Evolutionary conservation across 1,140 invertebrate species (phyloP), one percentile per base, ranked within the genome.

Genomic region (Dreissena polymorpha): DNA sequence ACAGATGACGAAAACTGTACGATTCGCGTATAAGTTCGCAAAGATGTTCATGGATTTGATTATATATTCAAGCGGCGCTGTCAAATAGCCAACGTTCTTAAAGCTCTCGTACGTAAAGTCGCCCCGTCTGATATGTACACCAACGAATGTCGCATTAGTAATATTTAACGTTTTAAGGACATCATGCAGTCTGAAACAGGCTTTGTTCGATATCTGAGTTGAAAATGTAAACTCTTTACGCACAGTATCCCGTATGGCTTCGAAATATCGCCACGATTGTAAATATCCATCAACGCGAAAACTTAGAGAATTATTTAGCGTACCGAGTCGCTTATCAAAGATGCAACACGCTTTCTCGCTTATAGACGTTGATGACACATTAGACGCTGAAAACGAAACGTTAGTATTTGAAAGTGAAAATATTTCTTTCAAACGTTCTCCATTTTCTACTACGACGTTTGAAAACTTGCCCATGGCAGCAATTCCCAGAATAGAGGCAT

Each of bases 241-340:
- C 14, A 91, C 51, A 1, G 39, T 57, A 1, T 85, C n/a, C 50
- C 75, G 51, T 21, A 85, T 64, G 13, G 86, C 57, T 13, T 83
- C 77, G 60, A 88, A 91, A 71, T 91, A 91, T 63, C 85, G 86
- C 88, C 88, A 90, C 2, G 86, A 88, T 68, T 90, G 85, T 23
- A 90, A 86, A 69, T 88, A 88, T 0, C 79, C 72, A 49, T 69
- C 70, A 1, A 90, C 8, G 39, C 39, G 39, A 39, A 39, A 2
- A 39, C 39, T 39, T 5, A 39, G 3, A 39, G 39, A 39, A 39
- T 39, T 39, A 39, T 39, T n/a, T 23, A 63, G 39, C 39, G 39
- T 5, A 39, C 39, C 39, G 39, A 39, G 39, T 39, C 39, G 39
- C 3, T 39, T 39, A 39, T 39, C 39, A 39, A 39, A 39, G 39